Base-by-base conservation (phyloP, 2,888 invertebrate genomes). In the Mongoloraphidia duomilia region DNA sequence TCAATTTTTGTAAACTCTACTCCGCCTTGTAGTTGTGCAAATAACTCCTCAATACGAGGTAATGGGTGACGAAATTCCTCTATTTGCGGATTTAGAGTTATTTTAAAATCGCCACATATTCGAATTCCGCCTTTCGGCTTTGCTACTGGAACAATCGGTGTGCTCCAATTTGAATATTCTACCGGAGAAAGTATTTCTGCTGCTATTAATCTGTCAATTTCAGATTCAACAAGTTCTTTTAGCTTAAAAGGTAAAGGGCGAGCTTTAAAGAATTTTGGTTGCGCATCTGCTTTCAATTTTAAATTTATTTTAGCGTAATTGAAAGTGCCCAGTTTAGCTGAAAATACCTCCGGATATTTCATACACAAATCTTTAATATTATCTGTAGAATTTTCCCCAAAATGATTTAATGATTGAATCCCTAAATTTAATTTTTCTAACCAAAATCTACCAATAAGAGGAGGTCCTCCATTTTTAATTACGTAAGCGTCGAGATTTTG, bases 21-120 rank as follows among this genome's bases (percentile, higher is more conserved):
- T 1, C 59, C 58, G 2, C 56, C 57, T 12, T 56, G 48, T 48
- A 61, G 52, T 10, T 44, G 49, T 1, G 12, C 41, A 39, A 57
- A 55, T n/a, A 55, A 45, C n/a, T 53, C 53, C 12, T 52, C 50
- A 34, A 47, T 42, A 8, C 44, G 43, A 9, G 46, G 49, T 11
- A 50, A 38, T 37, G n/a, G n/a, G n/a, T n/a, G n/a, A n/a, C n/a
- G n/a, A n/a, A n/a, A n/a, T n/a, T n/a, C n/a, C n/a, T n/a, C 11
- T 46, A 40, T 11, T 44, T 42, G 17, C 38, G 33, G n/a, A 39
- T 55, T 56, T 12, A 56, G 14, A 0, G 50, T 52, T 11, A 55
- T 46, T 45, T 57, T 58, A 50, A 55, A 62, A 53, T 66, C 63
- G 1, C 60, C 62, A 49, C 64, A 64, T 11, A 56, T 57, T 34